Evolutionary conservation across 2,888 invertebrate species (phyloP).

Genomic region (Apocheima hispidaria): DNA sequence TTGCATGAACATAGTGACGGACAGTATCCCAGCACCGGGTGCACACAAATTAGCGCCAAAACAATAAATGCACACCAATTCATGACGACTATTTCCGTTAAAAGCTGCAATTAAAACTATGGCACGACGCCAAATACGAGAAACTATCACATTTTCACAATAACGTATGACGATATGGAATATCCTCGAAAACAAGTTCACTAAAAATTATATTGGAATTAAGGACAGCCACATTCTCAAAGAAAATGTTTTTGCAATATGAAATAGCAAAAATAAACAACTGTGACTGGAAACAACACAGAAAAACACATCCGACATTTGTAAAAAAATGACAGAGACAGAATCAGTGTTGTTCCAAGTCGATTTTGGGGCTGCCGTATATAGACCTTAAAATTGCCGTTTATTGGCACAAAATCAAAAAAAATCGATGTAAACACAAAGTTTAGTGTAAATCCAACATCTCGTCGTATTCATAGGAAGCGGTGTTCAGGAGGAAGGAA

Average conservation of each 20-base stretch:
- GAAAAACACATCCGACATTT: conserved; percentile 71
- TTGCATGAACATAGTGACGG: conserved; percentile 85
- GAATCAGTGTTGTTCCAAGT: too few relatives aligned
- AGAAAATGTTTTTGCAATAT: conserved; percentile 44
- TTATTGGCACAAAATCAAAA: conserved; percentile 55
- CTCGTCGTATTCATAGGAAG: too few relatives aligned
- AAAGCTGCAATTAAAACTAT: conserved; percentile 72
- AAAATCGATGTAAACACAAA: conserved; percentile 8
- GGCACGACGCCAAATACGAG: conserved; percentile 82
- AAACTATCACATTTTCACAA: conserved; percentile 81
- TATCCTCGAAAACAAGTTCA: conserved; percentile 39
- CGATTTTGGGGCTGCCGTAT: too few relatives aligned
- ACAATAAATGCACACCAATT: conserved; percentile 64
- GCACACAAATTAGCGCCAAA: conserved; percentile 60
- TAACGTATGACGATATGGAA: conserved; percentile 58
- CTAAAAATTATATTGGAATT: conserved; percentile 42
- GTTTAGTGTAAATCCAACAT: too few relatives aligned
- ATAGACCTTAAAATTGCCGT: too few relatives aligned
- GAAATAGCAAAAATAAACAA: conserved; percentile 76
- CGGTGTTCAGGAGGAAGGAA: too few relatives aligned
- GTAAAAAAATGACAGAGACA: conserved; percentile 61
- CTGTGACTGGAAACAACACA: conserved; percentile 57
- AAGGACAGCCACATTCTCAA: conserved; percentile 52
- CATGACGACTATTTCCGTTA: conserved; percentile 72
- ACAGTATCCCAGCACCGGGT: conserved; percentile 65